These are phyloP conservation scores for Hippocampus barbouri DNA, from an alignment of 2,113 vertebrate genomes.

Conservation along the genomic window DNA sequence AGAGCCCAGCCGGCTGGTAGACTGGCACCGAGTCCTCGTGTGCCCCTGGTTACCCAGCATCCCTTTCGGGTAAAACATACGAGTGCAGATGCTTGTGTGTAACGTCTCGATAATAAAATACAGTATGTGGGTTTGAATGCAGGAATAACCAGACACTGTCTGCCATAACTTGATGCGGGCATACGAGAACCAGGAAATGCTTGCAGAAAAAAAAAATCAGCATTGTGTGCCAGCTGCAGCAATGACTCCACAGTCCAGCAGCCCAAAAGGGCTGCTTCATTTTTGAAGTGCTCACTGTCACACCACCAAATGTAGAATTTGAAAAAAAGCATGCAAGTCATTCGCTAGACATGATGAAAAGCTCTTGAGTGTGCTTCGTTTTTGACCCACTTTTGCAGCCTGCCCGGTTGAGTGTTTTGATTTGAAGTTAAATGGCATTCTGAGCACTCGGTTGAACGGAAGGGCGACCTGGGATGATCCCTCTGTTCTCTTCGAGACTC, in stretches of 20 bases:
- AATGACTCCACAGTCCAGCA: constrained; percentile 33
- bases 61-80: not conserved
- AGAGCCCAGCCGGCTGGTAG: constrained; percentile 39
- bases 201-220: constrained; percentile 26
- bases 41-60: constrained; percentile 8
- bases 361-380: constrained; percentile 43
- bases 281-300: constrained; percentile 3
- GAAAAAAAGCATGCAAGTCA: constrained; percentile 8
- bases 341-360: not conserved
- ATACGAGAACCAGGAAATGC: constrained; percentile 60
- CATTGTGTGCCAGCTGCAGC: constrained; percentile 40
- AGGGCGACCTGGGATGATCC: constrained; percentile 46
- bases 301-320: constrained; percentile 8
- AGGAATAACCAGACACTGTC: not conserved
- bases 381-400: constrained; percentile 59
- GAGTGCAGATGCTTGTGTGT: not conserved
- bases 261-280: not conserved
- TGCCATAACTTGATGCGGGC: constrained; percentile 19
- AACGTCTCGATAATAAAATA: not conserved
- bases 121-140: not conserved
- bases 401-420: constrained; percentile 7
- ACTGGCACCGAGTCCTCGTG: constrained; percentile 45
- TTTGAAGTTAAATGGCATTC: not conserved
- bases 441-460: constrained; percentile 9
- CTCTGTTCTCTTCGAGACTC: constrained; percentile 43